Conservation (phyloP, 2,113 vertebrate species). For the Semicossyphus pulcher region DNA sequence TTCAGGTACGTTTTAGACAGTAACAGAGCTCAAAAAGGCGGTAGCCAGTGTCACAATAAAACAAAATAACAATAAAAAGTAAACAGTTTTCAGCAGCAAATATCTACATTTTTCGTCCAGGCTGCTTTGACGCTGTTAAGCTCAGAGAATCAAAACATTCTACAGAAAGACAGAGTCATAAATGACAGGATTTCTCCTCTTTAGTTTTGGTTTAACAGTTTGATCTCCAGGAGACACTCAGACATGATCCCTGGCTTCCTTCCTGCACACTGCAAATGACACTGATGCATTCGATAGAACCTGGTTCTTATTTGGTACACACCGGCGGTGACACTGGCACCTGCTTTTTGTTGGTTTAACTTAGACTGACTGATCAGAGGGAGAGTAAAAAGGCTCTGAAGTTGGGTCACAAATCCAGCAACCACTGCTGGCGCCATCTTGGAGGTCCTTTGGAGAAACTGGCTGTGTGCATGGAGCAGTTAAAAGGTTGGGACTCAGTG, state of each 20-base stretch:
- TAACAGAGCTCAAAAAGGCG: constrained; percentile 70
- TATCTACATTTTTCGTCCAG: constrained; percentile 52
- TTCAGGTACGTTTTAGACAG: constrained; percentile 35
- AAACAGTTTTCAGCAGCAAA: constrained; percentile 75
- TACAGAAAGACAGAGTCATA: constrained; percentile 48
- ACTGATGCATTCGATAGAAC: constrained; percentile 49
- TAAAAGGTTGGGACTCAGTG: background rate
- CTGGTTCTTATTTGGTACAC: constrained; percentile 74
- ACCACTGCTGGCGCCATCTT: constrained; percentile 21
- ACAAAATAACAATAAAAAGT: constrained; percentile 65
- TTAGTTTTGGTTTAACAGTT: constrained; percentile 67
- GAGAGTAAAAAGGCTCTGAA: constrained; percentile 31
- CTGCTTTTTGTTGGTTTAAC: constrained; percentile 53
- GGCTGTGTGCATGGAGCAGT: constrained; percentile 14
- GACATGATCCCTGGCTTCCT: background rate
- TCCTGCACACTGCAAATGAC: constrained; percentile 35
- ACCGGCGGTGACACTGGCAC: constrained; percentile 74
- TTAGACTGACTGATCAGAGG: constrained; percentile 22
- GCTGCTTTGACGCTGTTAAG: constrained; percentile 56
- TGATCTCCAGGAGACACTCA: constrained; percentile 42
- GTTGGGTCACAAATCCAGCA: constrained; percentile 3
- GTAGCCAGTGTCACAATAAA: constrained; percentile 77
- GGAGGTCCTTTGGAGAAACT: constrained; percentile 48
- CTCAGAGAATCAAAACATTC: constrained; percentile 67
- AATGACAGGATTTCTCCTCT: constrained; percentile 55